Evolutionary conservation across 2,797 vertebrate genomes (phyloP), one percentile per base, ranked within the genome.

Genomic region (Enoplosus armatus): DNA sequence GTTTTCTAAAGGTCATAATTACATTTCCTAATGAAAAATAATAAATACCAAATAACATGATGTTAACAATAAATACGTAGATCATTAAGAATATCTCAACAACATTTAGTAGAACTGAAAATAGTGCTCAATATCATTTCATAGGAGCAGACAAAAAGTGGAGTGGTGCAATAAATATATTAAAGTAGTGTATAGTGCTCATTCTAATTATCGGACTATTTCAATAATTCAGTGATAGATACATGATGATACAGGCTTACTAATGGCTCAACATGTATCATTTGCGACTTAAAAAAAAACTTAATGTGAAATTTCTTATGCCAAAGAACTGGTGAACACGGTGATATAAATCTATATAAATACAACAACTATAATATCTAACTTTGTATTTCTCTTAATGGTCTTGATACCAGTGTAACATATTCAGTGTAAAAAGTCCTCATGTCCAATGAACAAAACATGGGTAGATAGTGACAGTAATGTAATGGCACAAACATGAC

Each of bases 41-140:
- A 91, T 84, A 88, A 88, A 91, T 85, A 90, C 24, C 41, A 75
- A 80, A 63, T 61, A 70, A 80, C 35, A 69, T 15, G 3, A 72
- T 69, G 45, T 74, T 61, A 72, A 85, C 51, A 81, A 87, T 86
- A 87, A 85, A 89, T 87, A 87, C 61, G 31, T 47, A 47, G 2
- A 26, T 76, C 16, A 75, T 61, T 50, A 58, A 62, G 31, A 69
- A 26, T 29, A 75, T 71, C 5, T 82, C 35, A 59, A 47, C 29
- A 66, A 54, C 15, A 3, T 73, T 70, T 54, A 68, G 60, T 55
- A 62, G 14, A 75, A 72, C 45, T 72, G 35, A 75, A 87, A 83
- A 77, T 64, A 66, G 7, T 33, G 70, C 3, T 80, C 45, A 66
- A 18, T 76, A 51, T 64, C 16, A 66, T 72, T 77, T 75, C 5